Evolutionary conservation across 1,140 invertebrate species (phyloP), one percentile per base, ranked within the genome.

Genomic region (Bombus superbus): DNA sequence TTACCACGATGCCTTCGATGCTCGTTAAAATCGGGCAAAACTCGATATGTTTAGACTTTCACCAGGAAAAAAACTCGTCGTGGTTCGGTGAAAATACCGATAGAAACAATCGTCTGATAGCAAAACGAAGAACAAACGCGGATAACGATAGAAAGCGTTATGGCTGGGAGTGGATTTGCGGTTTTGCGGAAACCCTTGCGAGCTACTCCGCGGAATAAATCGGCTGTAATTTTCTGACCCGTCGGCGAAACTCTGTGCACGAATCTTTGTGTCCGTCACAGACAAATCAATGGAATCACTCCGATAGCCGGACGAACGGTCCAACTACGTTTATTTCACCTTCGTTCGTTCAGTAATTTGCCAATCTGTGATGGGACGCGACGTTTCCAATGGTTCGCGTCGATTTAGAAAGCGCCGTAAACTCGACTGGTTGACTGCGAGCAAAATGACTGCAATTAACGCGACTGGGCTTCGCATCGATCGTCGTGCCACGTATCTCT

Each of bases 361-460:
- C 66, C 81, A 76, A 53, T 89, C 62, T 66, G 62, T 68, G 42
- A 10, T 35, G 71, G 62, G 44, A 66, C 40, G 78, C 71, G 62
- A 74, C 62, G 64, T 73, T 77, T 76, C 32, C 76, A 78, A 68
- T 44, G 72, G 42, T 35, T 13, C 38, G 76, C n/a, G 75, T 64
- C 38, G 35, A 73, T 82, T 84, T 72, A 88, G 84, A 87, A 85
- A 85, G 82, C 69, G 86, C 38, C 79, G 62, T 40, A 44, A 18
- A 66, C 59, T 59, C 53, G 25, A 69, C 32, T 69, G 76, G 66
- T 72, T 73, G 74, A 35, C 32, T 72, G 38, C 64, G 32, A 79
- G 53, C 62, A 84, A 90, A 90, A 87, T 85, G 77, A 85, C 25
- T 66, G 80, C 82, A 90, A 90, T 90, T 90, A 90, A 44, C 77